Evolutionary conservation across 2,888 invertebrate genomes (phyloP).

Genomic region (Meandrusa payeni): DNA sequence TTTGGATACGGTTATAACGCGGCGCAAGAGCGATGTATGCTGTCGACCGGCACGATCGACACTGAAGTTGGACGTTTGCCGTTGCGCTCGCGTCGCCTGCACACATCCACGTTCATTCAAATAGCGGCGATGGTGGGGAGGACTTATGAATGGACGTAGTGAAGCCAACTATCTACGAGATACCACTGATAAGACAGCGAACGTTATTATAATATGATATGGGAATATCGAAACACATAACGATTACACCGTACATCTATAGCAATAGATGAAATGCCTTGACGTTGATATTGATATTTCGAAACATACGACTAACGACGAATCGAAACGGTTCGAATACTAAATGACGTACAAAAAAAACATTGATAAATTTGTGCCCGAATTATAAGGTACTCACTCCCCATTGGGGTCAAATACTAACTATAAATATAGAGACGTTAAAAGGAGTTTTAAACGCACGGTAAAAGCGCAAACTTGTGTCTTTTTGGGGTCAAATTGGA

Average conservation of each 20-base stretch:
- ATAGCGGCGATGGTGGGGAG: slow-evolving; percentile 56
- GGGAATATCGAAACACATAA: slow-evolving; percentile 29
- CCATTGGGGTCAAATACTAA: too few relatives aligned
- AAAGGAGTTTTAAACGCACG: too few relatives aligned
- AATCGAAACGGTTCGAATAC: too few relatives aligned
- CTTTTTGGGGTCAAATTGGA: too few relatives aligned
- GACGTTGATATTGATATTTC: too few relatives aligned
- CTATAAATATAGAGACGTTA: too few relatives aligned
- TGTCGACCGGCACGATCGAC: slow-evolving; percentile 54
- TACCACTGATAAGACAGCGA: slow-evolving; percentile 69
- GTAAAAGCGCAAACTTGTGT: too few relatives aligned
- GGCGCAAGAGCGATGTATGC: slow-evolving; percentile 44
- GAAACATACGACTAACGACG: too few relatives aligned
- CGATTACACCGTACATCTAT: slow-evolving; percentile 18
- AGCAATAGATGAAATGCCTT: slow-evolving; percentile 24
- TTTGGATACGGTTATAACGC: slow-evolving; percentile 40
- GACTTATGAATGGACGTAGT: slow-evolving; percentile 79
- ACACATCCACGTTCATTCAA: slow-evolving; percentile 66
- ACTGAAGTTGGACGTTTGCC: slow-evolving; percentile 47
- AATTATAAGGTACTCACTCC: too few relatives aligned
- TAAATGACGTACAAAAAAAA: too few relatives aligned
- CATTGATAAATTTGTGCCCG: too few relatives aligned
- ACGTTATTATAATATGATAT: slow-evolving; percentile 59
- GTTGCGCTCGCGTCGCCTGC: slow-evolving; percentile 65
- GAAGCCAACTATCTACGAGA: slow-evolving; percentile 60